These are phyloP conservation scores for Tuberolachnus salignus DNA, from an alignment of 2,888 invertebrate species.

Conservation along the genomic window DNA sequence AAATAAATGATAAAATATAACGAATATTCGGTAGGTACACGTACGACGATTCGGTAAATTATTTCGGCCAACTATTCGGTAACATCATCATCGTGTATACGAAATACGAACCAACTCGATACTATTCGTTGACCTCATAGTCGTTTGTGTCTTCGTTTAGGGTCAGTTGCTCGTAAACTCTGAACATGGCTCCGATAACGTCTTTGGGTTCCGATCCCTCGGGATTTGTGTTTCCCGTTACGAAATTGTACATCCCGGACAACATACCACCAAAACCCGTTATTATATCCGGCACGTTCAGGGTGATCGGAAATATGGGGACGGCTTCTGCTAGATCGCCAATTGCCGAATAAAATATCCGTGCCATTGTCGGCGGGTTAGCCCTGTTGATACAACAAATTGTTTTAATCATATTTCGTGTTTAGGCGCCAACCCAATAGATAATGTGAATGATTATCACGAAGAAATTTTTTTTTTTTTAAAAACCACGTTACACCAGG, in stretches of 20 bases:
- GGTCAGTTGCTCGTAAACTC: slow-evolving; percentile 21
- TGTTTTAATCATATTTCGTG: too few species aligned
- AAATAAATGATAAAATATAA: too few species aligned
- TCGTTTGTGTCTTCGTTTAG: slow-evolving; percentile 48
- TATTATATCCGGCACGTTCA: slow-evolving; percentile 70
- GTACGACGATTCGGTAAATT: too few species aligned
- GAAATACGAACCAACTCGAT: too few species aligned
- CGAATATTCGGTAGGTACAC: too few species aligned
- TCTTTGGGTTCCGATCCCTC: slow-evolving; percentile 43
- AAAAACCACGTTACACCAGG: too few species aligned
- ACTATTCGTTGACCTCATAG: slow-evolving; percentile 10
- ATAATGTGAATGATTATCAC: too few species aligned
- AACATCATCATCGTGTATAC: too few species aligned
- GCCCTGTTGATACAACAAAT: slow-evolving; percentile 19
- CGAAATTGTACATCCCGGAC: slow-evolving; percentile 39
- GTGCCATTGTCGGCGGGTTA: slow-evolving; percentile 14
- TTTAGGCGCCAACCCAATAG: too few species aligned
- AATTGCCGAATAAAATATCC: slow-evolving; percentile 50
- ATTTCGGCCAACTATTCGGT: too few species aligned
- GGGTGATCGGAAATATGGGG: slow-evolving; percentile 69
- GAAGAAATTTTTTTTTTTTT: too few species aligned
- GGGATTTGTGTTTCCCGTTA: not conserved
- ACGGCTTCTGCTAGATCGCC: slow-evolving; percentile 40
- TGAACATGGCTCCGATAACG: slow-evolving; percentile 17
- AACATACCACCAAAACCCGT: slow-evolving; percentile 60